Percentiles rank a stretch among this genome's conserved stretches.
These are phyloP conservation scores for Equus quagga DNA, from an alignment of 2,113 vertebrate genomes.

Conservation along the genomic window DNA sequence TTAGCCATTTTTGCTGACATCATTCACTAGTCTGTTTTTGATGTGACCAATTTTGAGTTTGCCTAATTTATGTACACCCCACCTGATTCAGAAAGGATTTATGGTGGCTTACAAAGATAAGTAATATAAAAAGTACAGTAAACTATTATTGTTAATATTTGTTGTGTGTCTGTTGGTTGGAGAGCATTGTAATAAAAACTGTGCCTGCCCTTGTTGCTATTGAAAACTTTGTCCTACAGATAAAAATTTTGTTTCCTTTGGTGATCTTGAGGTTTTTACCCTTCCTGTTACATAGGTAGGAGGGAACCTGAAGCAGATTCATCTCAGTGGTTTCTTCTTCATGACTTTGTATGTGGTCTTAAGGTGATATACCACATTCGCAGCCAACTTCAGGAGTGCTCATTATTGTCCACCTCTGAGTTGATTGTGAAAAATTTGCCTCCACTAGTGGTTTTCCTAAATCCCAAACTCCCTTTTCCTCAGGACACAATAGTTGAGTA, in stretches of 20 bases:
- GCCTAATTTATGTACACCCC: neutral
- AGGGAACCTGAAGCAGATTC: neutral
- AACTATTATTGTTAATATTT: neutral
- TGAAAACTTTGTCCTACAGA: neutral
- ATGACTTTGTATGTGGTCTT: neutral
- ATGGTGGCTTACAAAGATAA: no score
- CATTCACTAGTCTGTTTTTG: neutral
- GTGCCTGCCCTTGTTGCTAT: neutral
- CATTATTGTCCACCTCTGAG: neutral
- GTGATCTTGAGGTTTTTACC: neutral
- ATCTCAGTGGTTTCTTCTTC: neutral
- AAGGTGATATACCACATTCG: neutral
- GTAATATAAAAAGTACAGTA: neutral
- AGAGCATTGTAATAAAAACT: neutral
- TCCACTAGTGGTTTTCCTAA: neutral
- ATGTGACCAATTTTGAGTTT: neutral
- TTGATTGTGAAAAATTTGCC: neutral
- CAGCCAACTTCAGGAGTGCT: neutral
- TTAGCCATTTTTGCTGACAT: neutral
- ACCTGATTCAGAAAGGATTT: neutral
- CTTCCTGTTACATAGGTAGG: neutral
- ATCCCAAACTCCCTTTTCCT: neutral
- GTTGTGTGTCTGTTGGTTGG: neutral
- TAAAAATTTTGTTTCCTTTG: neutral
- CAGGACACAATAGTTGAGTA: neutral